Base-by-base conservation (phyloP, 1,140 invertebrate genomes). In the Laupala kohalensis region DNA sequence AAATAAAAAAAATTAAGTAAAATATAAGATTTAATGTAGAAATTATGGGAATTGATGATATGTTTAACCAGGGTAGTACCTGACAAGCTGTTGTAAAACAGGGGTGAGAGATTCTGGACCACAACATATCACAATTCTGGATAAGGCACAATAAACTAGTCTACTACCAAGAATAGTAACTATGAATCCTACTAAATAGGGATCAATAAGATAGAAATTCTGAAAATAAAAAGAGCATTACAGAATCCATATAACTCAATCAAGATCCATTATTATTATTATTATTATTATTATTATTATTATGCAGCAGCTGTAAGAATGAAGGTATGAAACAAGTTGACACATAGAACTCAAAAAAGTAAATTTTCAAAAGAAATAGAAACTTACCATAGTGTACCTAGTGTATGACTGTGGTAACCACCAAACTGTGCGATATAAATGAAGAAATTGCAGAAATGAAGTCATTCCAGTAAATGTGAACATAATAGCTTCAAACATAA, bases 361-460 rank as follows among this genome's bases (percentile, higher is more conserved):
- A n/a, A n/a, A n/a, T n/a, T n/a, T n/a, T n/a, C n/a, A n/a, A n/a
- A n/a, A n/a, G n/a, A n/a, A n/a, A n/a, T n/a, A n/a, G n/a, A n/a
- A n/a, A 83, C 86, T 83, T 83, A 96, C 95, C 88, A 97, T 88
- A 75, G 91, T 90, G 81, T 94, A 92, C 75, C 88, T 88, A 74
- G 90, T 93, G 78, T 95, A 90, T 3, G 94, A 95, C 77, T 97
- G 89, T 23, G 94, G 93, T 26, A 98, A 80, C 96, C 96, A 98
- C 93, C 95, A 98, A n/a, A 95, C 91, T 30, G 94, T 97, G 73
- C 92, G 88, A 79, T 98, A 99, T 12, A 98, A 83, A 83, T 98
- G 95, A 19, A 98, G 85, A 79, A 97, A 93, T 83, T 99, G 96
- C 24, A 96, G 82, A 67, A 85, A 87, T 19, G 87, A 84, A 28